A percentile compares a stretch with the other conserved stretches of the same genome.
These are phyloP conservation scores for Zaprionus bogoriensis DNA, from an alignment of 2,888 invertebrate species.

Conservation along the genomic window DNA sequence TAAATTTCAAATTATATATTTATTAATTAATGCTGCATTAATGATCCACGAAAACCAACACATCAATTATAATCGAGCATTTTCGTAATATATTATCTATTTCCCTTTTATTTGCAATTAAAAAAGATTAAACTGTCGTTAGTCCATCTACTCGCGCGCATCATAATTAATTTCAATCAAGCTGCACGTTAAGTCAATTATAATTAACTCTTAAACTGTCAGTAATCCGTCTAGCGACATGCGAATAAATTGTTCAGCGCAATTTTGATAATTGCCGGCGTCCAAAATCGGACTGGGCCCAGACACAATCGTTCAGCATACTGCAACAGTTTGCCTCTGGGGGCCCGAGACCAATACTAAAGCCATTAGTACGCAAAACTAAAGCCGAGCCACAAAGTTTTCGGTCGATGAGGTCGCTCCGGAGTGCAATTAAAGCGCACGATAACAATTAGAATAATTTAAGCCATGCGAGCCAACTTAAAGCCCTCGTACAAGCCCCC, in stretches of 20 bases:
- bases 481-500: slow-evolving; percentile 6
- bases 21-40: too few species aligned
- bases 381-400: slow-evolving; percentile 32
- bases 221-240: neutral
- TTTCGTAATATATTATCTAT: neutral
- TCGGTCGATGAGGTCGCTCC: slow-evolving; percentile 23
- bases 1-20: too few species aligned
- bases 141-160: neutral
- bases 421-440: slow-evolving; percentile 62
- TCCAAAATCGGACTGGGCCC: slow-evolving; percentile 3
- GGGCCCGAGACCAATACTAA: slow-evolving; percentile 18
- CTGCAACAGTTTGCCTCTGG: slow-evolving; percentile 9
- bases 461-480: slow-evolving; percentile 50
- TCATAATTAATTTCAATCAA: neutral
- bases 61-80: too few species aligned
- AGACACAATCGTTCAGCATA: slow-evolving; percentile 5
- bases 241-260: slow-evolving; percentile 5
- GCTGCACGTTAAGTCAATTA: neutral
- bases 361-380: slow-evolving; percentile 33
- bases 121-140: neutral
- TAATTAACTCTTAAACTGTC: neutral
- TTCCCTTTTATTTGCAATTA: neutral
- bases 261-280: slow-evolving; percentile 4
- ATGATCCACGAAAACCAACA: too few species aligned
- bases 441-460: slow-evolving; percentile 78